Conservation (phyloP, 2,888 invertebrate species). For the Cepaea hortensis region DNA sequence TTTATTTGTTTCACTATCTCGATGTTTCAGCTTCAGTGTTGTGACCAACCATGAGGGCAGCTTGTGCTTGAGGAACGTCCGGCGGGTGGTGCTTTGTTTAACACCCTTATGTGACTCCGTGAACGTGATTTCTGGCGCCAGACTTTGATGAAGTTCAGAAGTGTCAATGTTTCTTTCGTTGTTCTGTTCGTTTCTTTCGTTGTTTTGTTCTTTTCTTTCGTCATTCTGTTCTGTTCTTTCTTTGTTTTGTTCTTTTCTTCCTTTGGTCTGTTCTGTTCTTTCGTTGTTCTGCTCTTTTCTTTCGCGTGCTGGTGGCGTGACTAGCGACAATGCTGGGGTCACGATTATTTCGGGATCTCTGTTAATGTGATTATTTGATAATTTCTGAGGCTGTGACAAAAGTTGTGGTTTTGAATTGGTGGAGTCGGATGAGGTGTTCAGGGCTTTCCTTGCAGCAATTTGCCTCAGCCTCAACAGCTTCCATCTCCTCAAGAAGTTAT, state of each 20-base stretch:
- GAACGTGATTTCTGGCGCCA: no score
- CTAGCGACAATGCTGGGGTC: neutral
- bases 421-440: neutral
- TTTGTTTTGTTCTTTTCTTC: neutral
- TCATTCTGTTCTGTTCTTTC: no score
- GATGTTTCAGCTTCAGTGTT: constrained; percentile 24
- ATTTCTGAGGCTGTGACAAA: neutral
- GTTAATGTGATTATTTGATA: neutral
- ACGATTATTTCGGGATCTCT: no score
- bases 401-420: neutral
- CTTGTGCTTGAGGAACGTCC: constrained; percentile 11
- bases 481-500: constrained; percentile 27
- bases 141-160: neutral
- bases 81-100: neutral
- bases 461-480: constrained; percentile 18
- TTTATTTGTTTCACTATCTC: neutral
- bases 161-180: neutral
- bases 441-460: neutral
- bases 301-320: neutral
- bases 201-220: no score
- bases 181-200: neutral
- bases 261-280: neutral
- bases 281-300: neutral
- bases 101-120: neutral
- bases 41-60: constrained; percentile 28